These are phyloP conservation scores for Muntiacus muntjak DNA, from an alignment of 2,113 vertebrate genomes.

Conservation along the genomic window DNA sequence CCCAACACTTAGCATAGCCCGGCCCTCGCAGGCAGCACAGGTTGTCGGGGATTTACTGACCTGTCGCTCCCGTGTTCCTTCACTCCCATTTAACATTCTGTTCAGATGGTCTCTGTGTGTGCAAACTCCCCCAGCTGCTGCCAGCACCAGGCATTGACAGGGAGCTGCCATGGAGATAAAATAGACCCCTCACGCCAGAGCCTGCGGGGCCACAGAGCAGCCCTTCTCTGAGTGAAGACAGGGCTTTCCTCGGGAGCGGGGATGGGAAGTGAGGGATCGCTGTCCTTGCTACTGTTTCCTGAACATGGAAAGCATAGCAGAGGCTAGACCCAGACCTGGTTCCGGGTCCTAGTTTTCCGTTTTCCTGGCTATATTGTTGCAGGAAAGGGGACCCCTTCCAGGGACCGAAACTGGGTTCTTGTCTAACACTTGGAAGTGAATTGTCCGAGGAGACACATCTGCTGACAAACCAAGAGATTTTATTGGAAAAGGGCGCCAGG, in stretches of 20 bases:
- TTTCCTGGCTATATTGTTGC: too few species aligned
- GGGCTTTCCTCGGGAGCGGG: conserved; percentile 52
- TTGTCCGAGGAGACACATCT: too few species aligned
- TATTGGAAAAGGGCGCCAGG: too few species aligned
- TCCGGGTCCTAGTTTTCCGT: not conserved
- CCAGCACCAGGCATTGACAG: conserved; percentile 78
- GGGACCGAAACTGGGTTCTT: too few species aligned
- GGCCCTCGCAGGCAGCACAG: conserved; percentile 76
- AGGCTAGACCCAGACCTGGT: not conserved
- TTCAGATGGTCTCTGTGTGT: conserved; percentile 85
- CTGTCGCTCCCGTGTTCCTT: conserved; percentile 84
- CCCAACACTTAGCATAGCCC: conserved; percentile 72
- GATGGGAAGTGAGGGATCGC: conserved; percentile 30
- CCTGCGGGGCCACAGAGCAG: conserved; percentile 64
- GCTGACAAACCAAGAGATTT: too few species aligned
- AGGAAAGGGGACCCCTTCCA: too few species aligned
- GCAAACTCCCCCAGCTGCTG: conserved; percentile 79
- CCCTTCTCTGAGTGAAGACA: conserved; percentile 74
- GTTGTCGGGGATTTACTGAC: conserved; percentile 84
- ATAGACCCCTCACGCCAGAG: conserved; percentile 74
- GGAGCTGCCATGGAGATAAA: conserved; percentile 80
- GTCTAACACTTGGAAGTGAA: too few species aligned
- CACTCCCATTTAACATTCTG: conserved; percentile 86
- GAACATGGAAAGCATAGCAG: not conserved
- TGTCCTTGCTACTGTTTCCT: conserved; percentile 53